Percentiles rank a stretch among this genome's conserved stretches.
Evolutionary conservation across 2,113 vertebrate species (phyloP).

Genomic region (Pseudopodoces humilis): DNA sequence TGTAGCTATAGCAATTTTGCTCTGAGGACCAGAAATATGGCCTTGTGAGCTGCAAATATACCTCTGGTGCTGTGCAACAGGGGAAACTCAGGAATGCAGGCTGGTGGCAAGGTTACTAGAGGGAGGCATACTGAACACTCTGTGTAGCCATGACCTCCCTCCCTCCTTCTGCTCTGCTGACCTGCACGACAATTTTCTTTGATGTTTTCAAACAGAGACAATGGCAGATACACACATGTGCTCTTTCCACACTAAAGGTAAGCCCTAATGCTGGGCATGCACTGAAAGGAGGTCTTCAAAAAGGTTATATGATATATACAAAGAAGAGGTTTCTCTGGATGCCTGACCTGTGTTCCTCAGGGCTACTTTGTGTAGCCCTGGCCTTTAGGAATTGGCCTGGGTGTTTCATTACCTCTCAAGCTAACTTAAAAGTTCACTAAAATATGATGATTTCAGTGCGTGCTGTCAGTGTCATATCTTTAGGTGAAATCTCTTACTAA

Average conservation of each 20-base stretch:
- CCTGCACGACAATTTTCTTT: not conserved
- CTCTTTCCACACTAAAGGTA: not conserved
- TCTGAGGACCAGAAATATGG: not conserved
- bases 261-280: not conserved
- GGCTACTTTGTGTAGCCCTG: not conserved
- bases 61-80: not conserved
- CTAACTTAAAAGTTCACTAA: not conserved
- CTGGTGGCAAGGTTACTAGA: not conserved
- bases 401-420: not conserved
- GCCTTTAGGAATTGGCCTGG: not conserved
- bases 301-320: not conserved
- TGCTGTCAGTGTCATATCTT: not conserved
- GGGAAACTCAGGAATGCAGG: not conserved
- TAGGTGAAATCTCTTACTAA: not conserved
- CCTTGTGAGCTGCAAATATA: not conserved
- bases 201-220: not conserved
- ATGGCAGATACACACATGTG: rapidly evolving
- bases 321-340: not conserved
- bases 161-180: not conserved
- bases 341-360: not conserved
- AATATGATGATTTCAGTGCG: not conserved
- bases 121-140: not conserved
- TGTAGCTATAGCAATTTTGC: not conserved
- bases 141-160: not conserved
- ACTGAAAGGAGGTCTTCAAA: not conserved